Evolutionary conservation across 2,113 vertebrate genomes (phyloP), one percentile per base, ranked within the genome.

Genomic region (Struthio camelus): DNA sequence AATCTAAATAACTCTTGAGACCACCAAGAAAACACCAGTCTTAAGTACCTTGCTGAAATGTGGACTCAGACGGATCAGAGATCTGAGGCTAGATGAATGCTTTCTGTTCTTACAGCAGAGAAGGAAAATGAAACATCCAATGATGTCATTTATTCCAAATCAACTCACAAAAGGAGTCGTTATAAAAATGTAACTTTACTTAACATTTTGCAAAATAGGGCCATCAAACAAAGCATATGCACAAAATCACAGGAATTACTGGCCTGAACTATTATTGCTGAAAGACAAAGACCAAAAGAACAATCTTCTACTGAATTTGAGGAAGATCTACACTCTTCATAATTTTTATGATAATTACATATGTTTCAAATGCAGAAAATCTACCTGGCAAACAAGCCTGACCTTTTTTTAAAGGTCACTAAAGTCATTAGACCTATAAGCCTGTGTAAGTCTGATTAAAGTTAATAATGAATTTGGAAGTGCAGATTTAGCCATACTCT

Each of bases 331-430:
- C 36, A 40, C 4, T 83, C 67, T 77, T 78, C 20, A 48, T 80
- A 67, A 91, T 69, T 96, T 94, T 94, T 88, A 91, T 91, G 50
- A 87, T 84, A 93, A 95, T 90, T 85, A 65, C 46, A 84, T 17
- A 66, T 48, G 65, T 91, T 95, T 95, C 80, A 80, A 83, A 90
- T 79, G 59, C 81, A 94, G 89, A 91, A 64, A 83, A 89, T 86
- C 64, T 75, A 91, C 54, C 67, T 61, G 42, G 75, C 76, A 97
- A 95, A 94, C 72, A 88, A 90, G 54, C 13, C 67, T 96, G 89
- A 88, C 42, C 40, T 93, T 96, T 97, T 85, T 83, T 88, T 83
- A 95, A 97, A 96, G 90, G 79, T 94, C 89, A 84, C 28, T 23
- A 11, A 67, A 87, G 50, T 91, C 82, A 93, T 91, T 80, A 93